These are phyloP conservation scores for Capreolus pygargus DNA, from an alignment of 2,113 vertebrate species.

Conservation along the genomic window DNA sequence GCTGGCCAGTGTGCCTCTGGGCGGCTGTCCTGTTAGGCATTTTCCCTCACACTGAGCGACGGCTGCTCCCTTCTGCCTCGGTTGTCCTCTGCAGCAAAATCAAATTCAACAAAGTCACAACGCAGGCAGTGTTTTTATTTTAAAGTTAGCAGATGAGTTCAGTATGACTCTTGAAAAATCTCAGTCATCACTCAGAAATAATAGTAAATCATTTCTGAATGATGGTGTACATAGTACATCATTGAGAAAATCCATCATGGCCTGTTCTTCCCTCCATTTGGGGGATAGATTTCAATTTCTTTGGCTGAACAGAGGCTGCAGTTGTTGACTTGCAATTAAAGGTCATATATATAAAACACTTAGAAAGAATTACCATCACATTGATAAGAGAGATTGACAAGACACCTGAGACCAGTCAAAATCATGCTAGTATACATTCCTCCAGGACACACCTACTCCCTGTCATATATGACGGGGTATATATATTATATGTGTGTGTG, in stretches of 20 bases:
- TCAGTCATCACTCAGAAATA: neutral
- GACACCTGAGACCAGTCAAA: neutral
- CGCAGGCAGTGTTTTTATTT: neutral
- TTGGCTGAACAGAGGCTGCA: neutral
- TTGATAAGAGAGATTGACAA: neutral
- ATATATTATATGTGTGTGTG: too few species aligned
- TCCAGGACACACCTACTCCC: neutral
- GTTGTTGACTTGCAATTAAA: constrained; percentile 6
- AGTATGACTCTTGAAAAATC: constrained; percentile 15
- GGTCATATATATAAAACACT: neutral
- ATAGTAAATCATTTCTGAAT: neutral
- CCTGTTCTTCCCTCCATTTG: neutral
- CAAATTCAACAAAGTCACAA: neutral
- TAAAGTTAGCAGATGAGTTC: neutral
- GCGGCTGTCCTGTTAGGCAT: neutral
- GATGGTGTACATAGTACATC: neutral
- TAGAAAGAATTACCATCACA: neutral
- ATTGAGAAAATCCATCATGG: neutral
- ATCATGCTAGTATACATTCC: neutral
- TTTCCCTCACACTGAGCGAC: neutral
- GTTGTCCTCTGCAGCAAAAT: neutral
- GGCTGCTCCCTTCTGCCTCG: neutral
- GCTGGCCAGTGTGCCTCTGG: neutral
- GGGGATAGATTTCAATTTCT: neutral
- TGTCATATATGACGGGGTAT: neutral